Conservation (phyloP, 1,140 invertebrate genomes). For the Grapholita molesta region DNA sequence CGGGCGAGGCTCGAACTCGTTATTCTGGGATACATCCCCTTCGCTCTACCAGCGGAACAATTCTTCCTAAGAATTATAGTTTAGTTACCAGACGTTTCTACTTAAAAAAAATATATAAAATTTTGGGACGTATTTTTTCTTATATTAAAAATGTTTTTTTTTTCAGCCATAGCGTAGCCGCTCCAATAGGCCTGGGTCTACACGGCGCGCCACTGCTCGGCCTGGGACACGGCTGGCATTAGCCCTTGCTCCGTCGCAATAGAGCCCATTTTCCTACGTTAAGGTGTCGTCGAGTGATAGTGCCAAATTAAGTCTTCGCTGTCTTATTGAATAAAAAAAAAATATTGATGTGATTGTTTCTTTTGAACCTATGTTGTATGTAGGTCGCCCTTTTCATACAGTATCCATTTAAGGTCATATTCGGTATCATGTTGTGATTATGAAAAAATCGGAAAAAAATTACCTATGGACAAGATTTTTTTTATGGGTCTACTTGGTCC, state of each 20-base stretch:
- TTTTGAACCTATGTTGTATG: not conserved
- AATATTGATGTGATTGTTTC: not conserved
- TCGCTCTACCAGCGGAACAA: too few species aligned
- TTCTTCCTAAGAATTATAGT: too few species aligned
- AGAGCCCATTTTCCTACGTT: not conserved
- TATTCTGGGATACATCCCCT: too few species aligned
- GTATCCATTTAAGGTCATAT: not conserved
- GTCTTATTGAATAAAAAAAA: not conserved
- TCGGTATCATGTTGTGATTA: too few species aligned
- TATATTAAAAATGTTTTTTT: too few species aligned
- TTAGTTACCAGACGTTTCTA: too few species aligned
- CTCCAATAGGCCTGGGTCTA: constrained; percentile 25
- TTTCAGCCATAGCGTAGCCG: constrained; percentile 32
- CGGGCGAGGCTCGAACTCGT: too few species aligned
- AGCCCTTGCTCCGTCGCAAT: not conserved
- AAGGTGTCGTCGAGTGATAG: constrained; percentile 16
- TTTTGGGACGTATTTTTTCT: too few species aligned
- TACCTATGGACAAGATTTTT: too few species aligned
- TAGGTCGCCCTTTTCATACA: not conserved
- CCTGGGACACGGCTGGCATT: constrained; percentile 44
- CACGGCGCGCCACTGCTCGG: constrained; percentile 43
- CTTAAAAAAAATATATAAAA: too few species aligned
- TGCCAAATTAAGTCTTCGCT: constrained; percentile 27
- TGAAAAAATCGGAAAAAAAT: too few species aligned
- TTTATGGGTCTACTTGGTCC: too few species aligned